These are phyloP conservation scores for Malachius bipustulatus DNA, from an alignment of 2,888 invertebrate species.

Conservation along the genomic window DNA sequence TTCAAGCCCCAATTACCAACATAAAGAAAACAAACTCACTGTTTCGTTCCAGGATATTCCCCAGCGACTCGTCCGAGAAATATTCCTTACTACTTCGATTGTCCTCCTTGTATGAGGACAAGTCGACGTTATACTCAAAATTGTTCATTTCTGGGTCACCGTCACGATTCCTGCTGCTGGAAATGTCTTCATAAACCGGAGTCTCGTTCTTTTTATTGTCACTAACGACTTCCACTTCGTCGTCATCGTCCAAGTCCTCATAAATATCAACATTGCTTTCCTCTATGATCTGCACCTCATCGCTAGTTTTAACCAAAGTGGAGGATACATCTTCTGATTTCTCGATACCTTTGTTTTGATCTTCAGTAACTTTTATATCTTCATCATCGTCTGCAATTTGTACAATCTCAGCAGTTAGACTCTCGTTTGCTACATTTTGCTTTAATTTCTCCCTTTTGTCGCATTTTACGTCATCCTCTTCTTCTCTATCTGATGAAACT, in stretches of 20 bases:
- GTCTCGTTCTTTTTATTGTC: not conserved
- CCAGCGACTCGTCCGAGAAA: not conserved
- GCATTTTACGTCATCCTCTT: too few species aligned
- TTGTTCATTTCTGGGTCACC: slow-evolving; percentile 2
- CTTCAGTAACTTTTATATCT: too few species aligned
- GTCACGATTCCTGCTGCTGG: not conserved
- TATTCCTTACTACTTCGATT: not conserved
- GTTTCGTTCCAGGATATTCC: not conserved
- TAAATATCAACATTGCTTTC: too few species aligned
- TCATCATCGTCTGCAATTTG: not conserved
- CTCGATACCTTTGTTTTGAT: too few species aligned
- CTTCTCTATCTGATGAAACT: too few species aligned
- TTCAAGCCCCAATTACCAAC: too few species aligned
- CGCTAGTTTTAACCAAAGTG: too few species aligned
- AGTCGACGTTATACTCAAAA: not conserved
- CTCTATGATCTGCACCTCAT: too few species aligned
- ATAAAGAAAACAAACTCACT: not conserved
- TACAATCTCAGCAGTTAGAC: not conserved
- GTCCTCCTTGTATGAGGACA: not conserved
- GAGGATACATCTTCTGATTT: too few species aligned
- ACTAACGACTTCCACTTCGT: not conserved
- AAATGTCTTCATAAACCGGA: not conserved
- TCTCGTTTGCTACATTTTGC: too few species aligned
- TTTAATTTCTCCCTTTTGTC: too few species aligned
- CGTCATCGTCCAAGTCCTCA: not conserved